A percentile compares a stretch with the other conserved stretches of the same genome.
Conservation (phyloP, 1,140 invertebrate species). For the Yoshiicerus persimilis region DNA sequence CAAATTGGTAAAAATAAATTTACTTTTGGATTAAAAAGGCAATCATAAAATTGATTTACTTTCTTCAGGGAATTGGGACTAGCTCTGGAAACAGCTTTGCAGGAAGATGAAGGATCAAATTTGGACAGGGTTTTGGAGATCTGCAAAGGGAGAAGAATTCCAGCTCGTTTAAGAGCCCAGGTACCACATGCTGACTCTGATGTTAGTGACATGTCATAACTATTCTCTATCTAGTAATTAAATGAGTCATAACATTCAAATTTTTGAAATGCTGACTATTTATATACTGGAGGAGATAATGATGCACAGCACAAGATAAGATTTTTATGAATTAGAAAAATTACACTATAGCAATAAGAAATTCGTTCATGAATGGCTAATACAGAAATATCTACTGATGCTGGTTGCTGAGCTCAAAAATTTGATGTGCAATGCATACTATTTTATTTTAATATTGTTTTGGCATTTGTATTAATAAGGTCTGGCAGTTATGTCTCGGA, state of each 20-base stretch:
- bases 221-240: background rate
- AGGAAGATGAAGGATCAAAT: slow-evolving; percentile 39
- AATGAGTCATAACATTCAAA: background rate
- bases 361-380: no score
- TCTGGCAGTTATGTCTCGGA: slow-evolving; percentile 85
- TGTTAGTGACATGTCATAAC: background rate
- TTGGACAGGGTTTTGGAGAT: slow-evolving; percentile 45
- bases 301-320: background rate
- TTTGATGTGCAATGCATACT: background rate
- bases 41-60: background rate
- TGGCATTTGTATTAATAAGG: slow-evolving; percentile 56
- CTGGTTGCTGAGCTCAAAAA: background rate
- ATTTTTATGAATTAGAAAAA: background rate
- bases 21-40: background rate
- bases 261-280: slow-evolving; percentile 18
- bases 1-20: slow-evolving; percentile 28
- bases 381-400: no score
- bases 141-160: slow-evolving; percentile 43
- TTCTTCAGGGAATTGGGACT: slow-evolving; percentile 44
- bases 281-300: slow-evolving; percentile 1
- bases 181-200: slow-evolving; percentile 23
- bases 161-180: slow-evolving; percentile 45
- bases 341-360: background rate
- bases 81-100: slow-evolving; percentile 44
- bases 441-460: background rate